These are phyloP conservation scores for Seladonia tumulorum DNA, from an alignment of 2,888 invertebrate species.

Conservation along the genomic window DNA sequence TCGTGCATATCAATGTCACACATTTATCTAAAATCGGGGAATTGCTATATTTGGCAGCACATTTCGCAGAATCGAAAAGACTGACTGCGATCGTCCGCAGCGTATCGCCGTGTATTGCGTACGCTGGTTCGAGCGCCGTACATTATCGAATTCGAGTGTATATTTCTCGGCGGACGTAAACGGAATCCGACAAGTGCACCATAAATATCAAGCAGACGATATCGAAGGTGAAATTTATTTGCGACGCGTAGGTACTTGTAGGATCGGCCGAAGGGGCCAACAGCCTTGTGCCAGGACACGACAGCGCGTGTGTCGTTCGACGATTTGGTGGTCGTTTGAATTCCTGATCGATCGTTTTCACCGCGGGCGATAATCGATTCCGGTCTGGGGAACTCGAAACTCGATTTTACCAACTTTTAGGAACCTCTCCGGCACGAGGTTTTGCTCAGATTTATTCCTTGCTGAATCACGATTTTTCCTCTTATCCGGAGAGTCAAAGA, in stretches of 20 bases:
- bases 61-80: too few species aligned
- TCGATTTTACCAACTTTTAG: neutral
- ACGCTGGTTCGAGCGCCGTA: neutral
- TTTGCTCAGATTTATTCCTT: neutral
- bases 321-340: constrained; percentile 30
- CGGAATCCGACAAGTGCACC: constrained; percentile 45
- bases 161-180: constrained; percentile 28
- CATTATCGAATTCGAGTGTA: constrained; percentile 14
- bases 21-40: too few species aligned
- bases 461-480: neutral
- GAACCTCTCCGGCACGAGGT: neutral
- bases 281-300: constrained; percentile 18
- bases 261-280: constrained; percentile 32
- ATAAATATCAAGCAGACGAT: constrained; percentile 35
- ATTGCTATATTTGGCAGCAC: too few species aligned
- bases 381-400: neutral
- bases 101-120: neutral
- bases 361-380: constrained; percentile 21
- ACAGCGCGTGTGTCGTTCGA: constrained; percentile 11
- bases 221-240: constrained; percentile 40
- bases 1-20: too few species aligned
- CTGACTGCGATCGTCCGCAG: neutral
- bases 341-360: constrained; percentile 2
- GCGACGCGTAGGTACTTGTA: constrained; percentile 13
- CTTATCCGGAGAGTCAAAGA: neutral